phyloP scores from a whole-genome alignment of 2,113 vertebrate genomes.

The Microcebus jonahi region DNA sequence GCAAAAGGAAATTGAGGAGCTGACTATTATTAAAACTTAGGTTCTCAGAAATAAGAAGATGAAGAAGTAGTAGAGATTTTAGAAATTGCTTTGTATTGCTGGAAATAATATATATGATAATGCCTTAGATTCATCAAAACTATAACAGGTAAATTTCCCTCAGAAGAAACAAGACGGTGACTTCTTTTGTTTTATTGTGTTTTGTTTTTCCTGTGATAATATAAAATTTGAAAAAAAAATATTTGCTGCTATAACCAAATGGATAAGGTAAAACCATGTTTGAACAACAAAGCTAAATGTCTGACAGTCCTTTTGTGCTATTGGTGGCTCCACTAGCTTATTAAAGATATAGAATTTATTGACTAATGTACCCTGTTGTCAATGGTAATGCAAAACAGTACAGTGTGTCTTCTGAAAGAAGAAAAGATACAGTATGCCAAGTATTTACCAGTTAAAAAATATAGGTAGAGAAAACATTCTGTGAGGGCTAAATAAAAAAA shows the following conservation, averaged over 20 bases:
- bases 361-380: conserved; percentile 90
- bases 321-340: conserved; percentile 90
- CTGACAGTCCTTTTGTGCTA: conserved; percentile 90
- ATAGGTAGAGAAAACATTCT: conserved; percentile 91
- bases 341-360: conserved; percentile 91
- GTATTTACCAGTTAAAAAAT: conserved; percentile 90
- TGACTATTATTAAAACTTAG: not conserved
- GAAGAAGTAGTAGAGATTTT: not conserved
- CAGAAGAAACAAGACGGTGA: conserved; percentile 90
- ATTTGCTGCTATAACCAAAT: conserved; percentile 91
- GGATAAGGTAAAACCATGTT: conserved; percentile 92
- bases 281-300: conserved; percentile 92
- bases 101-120: conserved; percentile 92
- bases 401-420: conserved; percentile 92
- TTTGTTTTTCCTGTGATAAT: conserved; percentile 82
- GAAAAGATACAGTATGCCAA: conserved; percentile 92
- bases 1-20: not conserved
- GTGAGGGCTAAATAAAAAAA: conserved; percentile 89
- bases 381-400: conserved; percentile 90
- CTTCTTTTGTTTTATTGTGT: conserved; percentile 83
- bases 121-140: conserved; percentile 90
- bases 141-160: conserved; percentile 90
- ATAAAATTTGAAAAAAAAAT: conserved; percentile 93
- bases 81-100: conserved; percentile 89
- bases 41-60: not conserved